Percentiles rank a stretch among this genome's conserved stretches.
Conservation (phyloP, 2,113 vertebrate genomes). For the Cricetomys ansorgei region DNA sequence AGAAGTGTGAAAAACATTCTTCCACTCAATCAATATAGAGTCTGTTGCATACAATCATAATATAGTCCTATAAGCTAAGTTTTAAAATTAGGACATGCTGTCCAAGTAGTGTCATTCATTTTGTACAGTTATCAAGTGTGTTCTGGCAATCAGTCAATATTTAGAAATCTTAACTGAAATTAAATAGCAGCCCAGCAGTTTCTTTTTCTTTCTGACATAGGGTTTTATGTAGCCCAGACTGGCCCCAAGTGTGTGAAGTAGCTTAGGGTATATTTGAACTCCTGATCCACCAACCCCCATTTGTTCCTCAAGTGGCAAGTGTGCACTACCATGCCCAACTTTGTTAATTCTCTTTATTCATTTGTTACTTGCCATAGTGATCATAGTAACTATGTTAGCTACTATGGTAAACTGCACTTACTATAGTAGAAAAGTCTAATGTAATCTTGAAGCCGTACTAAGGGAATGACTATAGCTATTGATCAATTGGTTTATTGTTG, state of each 20-base stretch:
- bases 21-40: background rate
- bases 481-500: background rate
- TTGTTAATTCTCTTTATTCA: background rate
- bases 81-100: background rate
- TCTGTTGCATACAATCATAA: background rate
- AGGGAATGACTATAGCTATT: background rate
- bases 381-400: background rate
- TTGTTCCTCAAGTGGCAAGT: background rate
- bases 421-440: background rate
- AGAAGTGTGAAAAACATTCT: background rate
- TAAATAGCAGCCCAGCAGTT: background rate
- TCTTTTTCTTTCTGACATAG: background rate
- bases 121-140: background rate
- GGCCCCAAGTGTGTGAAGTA: background rate
- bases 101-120: background rate
- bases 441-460: background rate
- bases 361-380: background rate
- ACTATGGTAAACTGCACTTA: background rate
- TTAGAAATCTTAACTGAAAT: conserved; percentile 15
- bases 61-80: background rate
- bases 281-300: background rate
- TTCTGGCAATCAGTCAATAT: background rate
- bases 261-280: background rate
- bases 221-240: background rate
- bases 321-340: background rate